Evolutionary conservation across 2,888 invertebrate species (phyloP), one percentile per base, ranked within the genome.

Genomic region (Rhorus exstirpatorius): DNA sequence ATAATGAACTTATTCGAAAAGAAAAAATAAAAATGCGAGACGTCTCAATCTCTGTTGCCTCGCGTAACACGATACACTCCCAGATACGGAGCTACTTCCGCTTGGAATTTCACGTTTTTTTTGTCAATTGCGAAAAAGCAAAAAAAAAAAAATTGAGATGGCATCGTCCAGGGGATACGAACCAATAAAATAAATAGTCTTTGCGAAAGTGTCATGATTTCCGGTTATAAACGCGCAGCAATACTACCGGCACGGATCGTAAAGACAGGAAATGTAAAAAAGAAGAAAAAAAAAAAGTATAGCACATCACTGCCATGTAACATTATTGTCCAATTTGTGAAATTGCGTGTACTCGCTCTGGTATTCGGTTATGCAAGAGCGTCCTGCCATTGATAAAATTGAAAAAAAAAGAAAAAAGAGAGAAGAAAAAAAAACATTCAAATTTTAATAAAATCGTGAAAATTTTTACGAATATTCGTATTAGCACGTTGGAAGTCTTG

Each of bases 291-390:
- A 60, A 8, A 81, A 79, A 84, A 44, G 67, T 84, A 83, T 80
- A 86, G 86, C 86, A 83, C 84, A 83, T 86, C 86, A 86, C 86
- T 86, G 86, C 86, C 86, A 86, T 83, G 78, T 72, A 74, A 78
- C 65, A 71, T 79, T 58, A 67, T 72, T 75, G 76, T 51, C 72
- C 72, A 60, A 80, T 68, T 74, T 53, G 60, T 71, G 51, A 77
- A 67, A 14, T 79, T 63, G 80, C 74, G 65, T 63, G 77, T 77
- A 75, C 74, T 83, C 80, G 80, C 72, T 75, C 51, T 51, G 78
- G 75, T 51, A 63, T 51, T 65, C 72, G 67, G 77, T 49, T 44
- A 65, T 71, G 81, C 81, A 75, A 83, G 76, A 76, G 79, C 79
- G 79, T 55, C 78, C 81, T 79, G 83, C 76, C 60, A 81, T 80